Conservation (phyloP, 2,797 vertebrate genomes). For the Odontamblyopus rebecca region DNA sequence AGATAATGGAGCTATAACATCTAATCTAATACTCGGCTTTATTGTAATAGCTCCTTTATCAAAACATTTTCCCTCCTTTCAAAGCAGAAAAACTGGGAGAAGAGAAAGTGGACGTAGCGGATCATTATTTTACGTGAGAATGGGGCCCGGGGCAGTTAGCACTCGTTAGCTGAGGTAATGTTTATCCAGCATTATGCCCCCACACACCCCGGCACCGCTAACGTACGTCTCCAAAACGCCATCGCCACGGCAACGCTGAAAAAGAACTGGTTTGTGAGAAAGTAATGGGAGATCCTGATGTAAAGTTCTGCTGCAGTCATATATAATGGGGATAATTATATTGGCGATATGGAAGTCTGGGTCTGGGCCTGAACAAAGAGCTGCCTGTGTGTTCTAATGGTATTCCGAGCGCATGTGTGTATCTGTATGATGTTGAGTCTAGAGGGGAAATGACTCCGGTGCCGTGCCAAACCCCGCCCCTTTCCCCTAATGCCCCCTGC, state of each 20-base stretch:
- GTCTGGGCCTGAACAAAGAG: constrained; percentile 72
- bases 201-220: constrained; percentile 43
- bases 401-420: constrained; percentile 71
- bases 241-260: constrained; percentile 32
- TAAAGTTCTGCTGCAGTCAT: constrained; percentile 77
- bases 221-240: constrained; percentile 50
- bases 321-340: constrained; percentile 80
- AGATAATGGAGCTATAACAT: too few relatives aligned
- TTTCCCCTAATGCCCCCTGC: constrained; percentile 17
- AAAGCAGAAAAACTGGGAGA: constrained; percentile 41
- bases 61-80: constrained; percentile 23
- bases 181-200: constrained; percentile 82
- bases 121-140: constrained; percentile 62
- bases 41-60: neutral
- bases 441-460: constrained; percentile 75
- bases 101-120: constrained; percentile 66
- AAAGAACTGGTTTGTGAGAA: constrained; percentile 20
- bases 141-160: constrained; percentile 70
- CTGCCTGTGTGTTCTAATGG: constrained; percentile 78
- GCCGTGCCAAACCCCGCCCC: constrained; percentile 57
- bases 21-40: neutral
- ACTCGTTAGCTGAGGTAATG: constrained; percentile 86
- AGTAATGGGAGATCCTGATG: constrained; percentile 41
- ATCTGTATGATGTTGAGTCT: constrained; percentile 74
- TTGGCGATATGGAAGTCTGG: constrained; percentile 74